These are phyloP conservation scores for Amphipyra berbera DNA, from an alignment of 2,888 invertebrate genomes.

Conservation along the genomic window DNA sequence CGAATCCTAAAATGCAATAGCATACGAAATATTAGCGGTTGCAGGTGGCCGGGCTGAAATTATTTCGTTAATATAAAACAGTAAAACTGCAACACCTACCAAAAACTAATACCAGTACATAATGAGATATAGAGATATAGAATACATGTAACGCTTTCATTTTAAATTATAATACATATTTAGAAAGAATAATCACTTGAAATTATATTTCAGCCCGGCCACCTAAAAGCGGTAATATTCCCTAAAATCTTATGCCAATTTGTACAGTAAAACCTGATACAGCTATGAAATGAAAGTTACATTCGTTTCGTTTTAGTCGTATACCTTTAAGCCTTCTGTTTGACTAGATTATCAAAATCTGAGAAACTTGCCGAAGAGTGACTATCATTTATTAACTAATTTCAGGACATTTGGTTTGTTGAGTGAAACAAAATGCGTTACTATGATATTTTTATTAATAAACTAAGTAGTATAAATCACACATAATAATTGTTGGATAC, in stretches of 20 bases:
- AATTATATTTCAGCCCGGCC: conserved; percentile 19
- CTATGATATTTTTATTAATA: conserved; percentile 23
- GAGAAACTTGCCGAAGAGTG: conserved; percentile 16
- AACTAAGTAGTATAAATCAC: conserved; percentile 33
- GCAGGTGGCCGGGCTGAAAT: conserved; percentile 28
- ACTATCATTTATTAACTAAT: conserved; percentile 17
- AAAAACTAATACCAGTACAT: conserved; percentile 18
- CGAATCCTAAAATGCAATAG: conserved; percentile 25
- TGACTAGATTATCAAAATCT: conserved; percentile 16
- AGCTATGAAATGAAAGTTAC: conserved; percentile 18
- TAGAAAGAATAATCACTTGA: conserved; percentile 18
- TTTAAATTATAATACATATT: conserved; percentile 13
- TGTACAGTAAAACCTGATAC: conserved; percentile 12
- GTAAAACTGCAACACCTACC: conserved; percentile 17
- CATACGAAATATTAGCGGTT: conserved; percentile 26
- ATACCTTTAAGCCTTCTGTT: conserved; percentile 18
- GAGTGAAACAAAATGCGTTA: conserved; percentile 23
- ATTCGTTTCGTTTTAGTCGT: conserved; percentile 17
- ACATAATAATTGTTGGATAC: conserved; percentile 35
- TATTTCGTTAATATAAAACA: conserved; percentile 20
- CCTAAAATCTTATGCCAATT: conserved; percentile 16
- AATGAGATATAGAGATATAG: conserved; percentile 16
- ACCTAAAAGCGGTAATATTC: conserved; percentile 18
- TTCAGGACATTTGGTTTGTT: conserved; percentile 19
- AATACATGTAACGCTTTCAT: conserved; percentile 14